Conservation (phyloP, 2,888 invertebrate species). For the Lasioglossum oenotherae region DNA sequence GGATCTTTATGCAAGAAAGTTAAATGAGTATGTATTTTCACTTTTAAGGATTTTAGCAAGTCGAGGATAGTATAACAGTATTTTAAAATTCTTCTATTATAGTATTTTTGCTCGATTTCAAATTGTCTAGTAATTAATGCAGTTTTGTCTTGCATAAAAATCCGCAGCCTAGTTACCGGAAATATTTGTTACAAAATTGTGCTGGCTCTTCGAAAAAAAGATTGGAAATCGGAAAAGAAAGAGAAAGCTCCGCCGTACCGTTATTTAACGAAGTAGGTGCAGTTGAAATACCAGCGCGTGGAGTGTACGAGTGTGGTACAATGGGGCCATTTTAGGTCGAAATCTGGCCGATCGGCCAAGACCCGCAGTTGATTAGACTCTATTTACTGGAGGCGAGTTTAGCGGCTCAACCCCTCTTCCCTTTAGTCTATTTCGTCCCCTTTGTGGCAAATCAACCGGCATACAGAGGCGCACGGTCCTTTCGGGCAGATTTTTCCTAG, state of each 20-base stretch:
- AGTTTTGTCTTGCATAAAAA: not conserved
- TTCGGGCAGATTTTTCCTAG: slow-evolving; percentile 54
- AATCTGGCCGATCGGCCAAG: slow-evolving; percentile 83
- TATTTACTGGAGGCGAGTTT: slow-evolving; percentile 83
- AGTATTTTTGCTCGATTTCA: too few relatives aligned
- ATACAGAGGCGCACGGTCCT: slow-evolving; percentile 80
- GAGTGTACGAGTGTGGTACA: slow-evolving; percentile 56
- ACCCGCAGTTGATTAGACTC: slow-evolving; percentile 82
- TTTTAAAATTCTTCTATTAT: too few relatives aligned
- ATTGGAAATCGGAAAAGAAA: slow-evolving; percentile 22
- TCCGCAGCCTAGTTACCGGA: not conserved
- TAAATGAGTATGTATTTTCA: too few relatives aligned
- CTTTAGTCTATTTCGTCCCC: slow-evolving; percentile 79
- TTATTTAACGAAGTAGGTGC: slow-evolving; percentile 57
- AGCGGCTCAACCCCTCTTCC: slow-evolving; percentile 72
- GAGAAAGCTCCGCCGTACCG: slow-evolving; percentile 47
- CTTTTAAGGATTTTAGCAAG: too few relatives aligned
- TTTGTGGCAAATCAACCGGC: slow-evolving; percentile 84
- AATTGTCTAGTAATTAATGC: too few relatives aligned
- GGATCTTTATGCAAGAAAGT: too few relatives aligned
- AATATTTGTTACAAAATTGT: not conserved
- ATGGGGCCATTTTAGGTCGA: slow-evolving; percentile 76
- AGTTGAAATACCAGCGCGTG: slow-evolving; percentile 37
- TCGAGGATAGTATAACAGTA: too few relatives aligned
- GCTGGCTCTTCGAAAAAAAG: not conserved